Evolutionary conservation across 2,888 invertebrate species (phyloP), one percentile per base, ranked within the genome.

Genomic region (Xestia ashworthii): DNA sequence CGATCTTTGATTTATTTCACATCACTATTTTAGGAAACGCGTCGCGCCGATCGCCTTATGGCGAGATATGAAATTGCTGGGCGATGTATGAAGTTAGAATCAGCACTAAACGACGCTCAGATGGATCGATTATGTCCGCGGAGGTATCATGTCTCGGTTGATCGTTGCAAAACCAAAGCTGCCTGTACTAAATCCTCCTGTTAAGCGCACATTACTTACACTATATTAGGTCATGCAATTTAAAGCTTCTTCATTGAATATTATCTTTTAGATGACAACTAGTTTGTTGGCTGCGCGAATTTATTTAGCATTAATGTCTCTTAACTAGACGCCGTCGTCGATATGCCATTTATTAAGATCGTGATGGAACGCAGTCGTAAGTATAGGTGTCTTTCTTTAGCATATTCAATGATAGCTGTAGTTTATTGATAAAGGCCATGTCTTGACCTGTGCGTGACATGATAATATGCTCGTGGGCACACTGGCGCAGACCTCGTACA

Each of bases 21-120:
- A 96, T 93, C 95, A 94, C 96, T 96, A 93, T 95, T 96, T 96
- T 96, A 96, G 96, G 96, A 95, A 96, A 94, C 94, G 89, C 89
- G 95, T 93, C 93, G 93, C 94, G 93, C 87, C 93, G 89, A 90
- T 91, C 92, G 92, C 92, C 92, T 92, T 96, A 95, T 92, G 94
- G 93, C 93, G 89, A 92, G 95, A 94, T 96, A 95, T 96, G 95
- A 95, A 94, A 96, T 96, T 94, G 92, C 94, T 94, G 90, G 89
- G 86, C 89, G 91, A 92, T 92, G 86, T 91, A 93, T 93, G 93
- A 92, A 92, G 90, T 89, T 89, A 91, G 90, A 92, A 91, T 91
- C 91, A 91, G 91, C 89, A 92, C 92, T 92, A 92, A 91, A 93
- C 90, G 85, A 82, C 87, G 90, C 91, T 87, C 88, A 91, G 90